These are phyloP conservation scores for Pseudomyrmex dendroicus DNA, from an alignment of 1,140 invertebrate genomes.

Conservation along the genomic window DNA sequence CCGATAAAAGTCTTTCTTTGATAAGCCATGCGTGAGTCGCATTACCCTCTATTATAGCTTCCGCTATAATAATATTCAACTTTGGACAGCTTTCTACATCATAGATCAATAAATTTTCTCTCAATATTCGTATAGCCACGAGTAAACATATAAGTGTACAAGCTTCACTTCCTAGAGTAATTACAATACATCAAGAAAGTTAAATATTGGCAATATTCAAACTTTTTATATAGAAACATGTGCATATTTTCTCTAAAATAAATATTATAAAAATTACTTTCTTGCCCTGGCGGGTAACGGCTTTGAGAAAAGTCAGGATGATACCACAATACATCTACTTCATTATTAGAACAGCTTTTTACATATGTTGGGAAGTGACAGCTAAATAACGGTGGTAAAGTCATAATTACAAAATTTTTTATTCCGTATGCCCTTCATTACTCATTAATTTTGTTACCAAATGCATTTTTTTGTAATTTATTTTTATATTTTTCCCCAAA, in stretches of 20 bases:
- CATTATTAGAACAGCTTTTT: conserved; percentile 71
- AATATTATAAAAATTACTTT: conserved; percentile 71
- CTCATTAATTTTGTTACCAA: conserved; percentile 53
- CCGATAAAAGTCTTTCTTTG: conserved; percentile 74
- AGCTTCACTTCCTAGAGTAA: conserved; percentile 77
- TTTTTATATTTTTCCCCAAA: conserved; percentile 35
- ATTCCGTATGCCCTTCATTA: conserved; percentile 27
- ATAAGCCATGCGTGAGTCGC: conserved; percentile 77
- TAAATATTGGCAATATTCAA: conserved; percentile 7
- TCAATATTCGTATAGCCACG: conserved; percentile 79
- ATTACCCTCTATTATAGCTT: conserved; percentile 82
- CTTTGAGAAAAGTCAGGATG: conserved; percentile 81
- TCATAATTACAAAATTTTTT: conserved; percentile 74
- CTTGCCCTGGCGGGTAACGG: conserved; percentile 83
- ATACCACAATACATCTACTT: conserved; percentile 79
- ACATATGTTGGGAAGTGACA: conserved; percentile 76
- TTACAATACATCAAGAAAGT: not conserved
- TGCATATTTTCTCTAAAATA: not conserved
- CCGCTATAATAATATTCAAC: conserved; percentile 78
- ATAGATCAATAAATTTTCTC: conserved; percentile 70
- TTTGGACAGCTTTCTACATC: conserved; percentile 71
- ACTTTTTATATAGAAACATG: not conserved
- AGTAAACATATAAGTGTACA: conserved; percentile 84
- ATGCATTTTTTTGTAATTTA: conserved; percentile 39
- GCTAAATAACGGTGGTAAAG: conserved; percentile 73